Evolutionary conservation across 1,140 invertebrate species (phyloP), one percentile per base, ranked within the genome.

Genomic region (Cataglyphis hispanica): DNA sequence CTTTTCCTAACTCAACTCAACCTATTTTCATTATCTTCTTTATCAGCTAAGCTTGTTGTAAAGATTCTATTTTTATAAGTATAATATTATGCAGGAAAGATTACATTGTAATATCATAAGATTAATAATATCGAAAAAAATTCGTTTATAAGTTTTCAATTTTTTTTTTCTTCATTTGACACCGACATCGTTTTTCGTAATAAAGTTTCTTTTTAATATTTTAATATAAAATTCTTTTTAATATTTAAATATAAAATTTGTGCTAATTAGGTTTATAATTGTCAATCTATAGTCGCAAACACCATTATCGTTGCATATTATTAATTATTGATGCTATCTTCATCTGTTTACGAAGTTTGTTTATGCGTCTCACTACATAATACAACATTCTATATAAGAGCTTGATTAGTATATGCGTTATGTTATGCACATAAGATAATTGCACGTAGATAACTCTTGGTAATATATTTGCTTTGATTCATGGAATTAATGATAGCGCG

Each of bases 1-100:
- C 43, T 69, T 16, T 43, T 58, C 25, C 70, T 75, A 19, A 85
- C 56, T 84, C 50, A 63, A 53, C 76, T 66, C 50, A 69, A 70
- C 60, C 75, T 80, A n/a, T 43, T 72, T 70, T 67, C 37, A 78
- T 16, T 66, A 22, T 56, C 16, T 27, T 8, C 81, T 60, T 43
- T 46, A 78, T 50, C 64, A 46, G 43, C 1, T 16, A 13, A 46
- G 16, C 13, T 46, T 13, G 13, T 46, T 11, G 43, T 10, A 40
- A 40, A 40, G 8, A 40, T 40, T 40, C 7, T 40, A 40, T 40
- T 40, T 40, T 40, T 40, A 2, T 40, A 40, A 40, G 2, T 40
- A 40, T 40, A 40, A 40, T 40, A 40, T 11, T 11, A 40, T 11
- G 10, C 40, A 40, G 10, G 10, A 10, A 40, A 40, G 0, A 40